Evolutionary conservation across 2,888 invertebrate species (phyloP).

Genomic region (Eupithecia abbreviata): DNA sequence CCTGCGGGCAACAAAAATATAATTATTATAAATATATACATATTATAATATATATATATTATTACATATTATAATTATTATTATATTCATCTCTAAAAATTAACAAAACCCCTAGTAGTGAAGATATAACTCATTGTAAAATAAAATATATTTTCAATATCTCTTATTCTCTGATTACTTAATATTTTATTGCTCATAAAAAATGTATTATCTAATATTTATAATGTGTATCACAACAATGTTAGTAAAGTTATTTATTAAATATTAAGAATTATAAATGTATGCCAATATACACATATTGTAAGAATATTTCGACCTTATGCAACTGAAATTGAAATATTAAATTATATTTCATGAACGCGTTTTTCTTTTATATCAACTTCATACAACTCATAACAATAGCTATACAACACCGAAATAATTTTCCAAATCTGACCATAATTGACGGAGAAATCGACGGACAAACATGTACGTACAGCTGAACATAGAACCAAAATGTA

Average conservation of each 20-base stretch:
- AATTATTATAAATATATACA: too few species aligned
- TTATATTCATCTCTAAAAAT: background rate
- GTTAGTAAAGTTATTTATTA: constrained; percentile 51
- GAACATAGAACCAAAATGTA: too few species aligned
- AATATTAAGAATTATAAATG: constrained; percentile 46
- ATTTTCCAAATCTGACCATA: too few species aligned
- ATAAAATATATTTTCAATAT: constrained; percentile 25
- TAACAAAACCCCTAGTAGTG: background rate
- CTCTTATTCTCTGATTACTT: constrained; percentile 37
- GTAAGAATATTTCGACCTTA: constrained; percentile 68
- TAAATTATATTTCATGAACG: constrained; percentile 53
- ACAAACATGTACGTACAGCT: too few species aligned
- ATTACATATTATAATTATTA: background rate
- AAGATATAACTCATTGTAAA: background rate
- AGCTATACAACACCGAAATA: too few species aligned
- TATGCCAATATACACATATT: constrained; percentile 62
- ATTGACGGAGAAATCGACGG: too few species aligned
- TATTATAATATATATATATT: too few species aligned
- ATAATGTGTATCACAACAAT: constrained; percentile 45
- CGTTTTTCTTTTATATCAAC: constrained; percentile 18
- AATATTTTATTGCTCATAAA: constrained; percentile 53
- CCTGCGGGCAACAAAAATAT: too few species aligned
- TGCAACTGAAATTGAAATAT: constrained; percentile 68
- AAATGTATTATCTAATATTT: constrained; percentile 49
- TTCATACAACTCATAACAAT: too few species aligned